Base-by-base conservation (phyloP, 2,888 invertebrate genomes). In the Cheilosia variabilis region DNA sequence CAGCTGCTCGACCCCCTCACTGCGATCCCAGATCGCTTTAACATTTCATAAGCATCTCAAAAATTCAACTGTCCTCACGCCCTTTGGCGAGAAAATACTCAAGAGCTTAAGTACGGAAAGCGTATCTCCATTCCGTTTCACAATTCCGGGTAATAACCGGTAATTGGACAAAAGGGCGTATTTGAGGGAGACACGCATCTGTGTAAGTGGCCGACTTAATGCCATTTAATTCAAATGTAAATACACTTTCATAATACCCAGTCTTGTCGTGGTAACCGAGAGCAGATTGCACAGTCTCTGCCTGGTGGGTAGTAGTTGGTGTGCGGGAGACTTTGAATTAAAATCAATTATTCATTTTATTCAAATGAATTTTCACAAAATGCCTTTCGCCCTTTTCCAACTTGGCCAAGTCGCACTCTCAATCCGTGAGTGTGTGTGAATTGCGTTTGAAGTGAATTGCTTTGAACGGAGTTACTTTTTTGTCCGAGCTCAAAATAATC, bases 341-440 rank as follows among this genome's bases (percentile, higher is more conserved):
- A 77, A 76, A 86, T 86, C 86, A 86, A 81, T 86, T 86, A 86
- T 86, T 86, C 81, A 86, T 86, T 81, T 72, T 81, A 86, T 80
- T 81, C 80, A 86, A 86, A 80, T 73, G 72, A 81, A 86, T 66
- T 80, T 86, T 45, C 65, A 31, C 43, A 24, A 72, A 80, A 66
- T 45, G 47, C 7, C 47, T 43, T 71, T 62, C 15, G n/a, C 41
- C 41, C 15, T 58, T 43, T 41, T 53, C 52, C 24, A 34, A 10
- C 10, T 50, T 37, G 10, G 24, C n/a, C 7, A 37, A 19, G 17
- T 13, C 13, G 19, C 34, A 7, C 31, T 31, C 19, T 34, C 7
- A 34, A 7, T 45, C 5, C 1, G n/a, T 57, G 57, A 17, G 9
- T n/a, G 50, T n/a, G 27, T 19, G 52, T 17, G 19, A 50, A n/a